phyloP scores from a whole-genome alignment of 2,797 vertebrate species.

The Phylloscopus collybita region DNA sequence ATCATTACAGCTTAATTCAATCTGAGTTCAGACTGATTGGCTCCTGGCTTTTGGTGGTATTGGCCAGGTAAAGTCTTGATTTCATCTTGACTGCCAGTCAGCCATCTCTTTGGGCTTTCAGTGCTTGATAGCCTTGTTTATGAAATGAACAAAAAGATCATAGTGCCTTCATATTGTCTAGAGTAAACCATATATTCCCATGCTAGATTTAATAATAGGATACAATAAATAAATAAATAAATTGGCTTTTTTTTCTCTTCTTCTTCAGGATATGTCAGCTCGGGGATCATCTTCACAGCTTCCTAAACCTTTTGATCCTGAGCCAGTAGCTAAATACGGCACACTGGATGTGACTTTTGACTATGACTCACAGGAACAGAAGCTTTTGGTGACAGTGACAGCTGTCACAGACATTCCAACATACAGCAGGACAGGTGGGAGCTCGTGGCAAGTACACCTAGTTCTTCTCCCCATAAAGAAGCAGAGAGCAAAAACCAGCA shows the following conservation, averaged over 20 bases:
- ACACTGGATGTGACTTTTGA: slow-evolving; percentile 95
- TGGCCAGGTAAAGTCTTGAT: not conserved
- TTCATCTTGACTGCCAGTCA: slow-evolving; percentile 4
- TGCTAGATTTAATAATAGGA: slow-evolving; percentile 36
- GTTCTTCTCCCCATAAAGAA: slow-evolving; percentile 96
- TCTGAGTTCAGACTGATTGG: not conserved
- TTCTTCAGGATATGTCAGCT: slow-evolving; percentile 88
- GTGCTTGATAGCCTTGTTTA: slow-evolving; percentile 21
- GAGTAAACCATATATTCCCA: slow-evolving; percentile 3
- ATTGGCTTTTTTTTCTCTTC: not conserved
- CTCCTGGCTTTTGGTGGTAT: not conserved
- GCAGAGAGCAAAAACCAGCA: slow-evolving; percentile 91
- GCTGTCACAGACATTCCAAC: slow-evolving; percentile 92
- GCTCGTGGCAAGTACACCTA: slow-evolving; percentile 96
- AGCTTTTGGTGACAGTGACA: slow-evolving; percentile 92
- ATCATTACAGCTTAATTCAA: not conserved
- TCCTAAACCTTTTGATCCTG: slow-evolving; percentile 92
- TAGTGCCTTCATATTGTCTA: not conserved
- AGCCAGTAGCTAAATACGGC: slow-evolving; percentile 90
- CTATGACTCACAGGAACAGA: slow-evolving; percentile 93
- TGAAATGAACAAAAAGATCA: slow-evolving; percentile 17
- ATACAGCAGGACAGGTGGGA: slow-evolving; percentile 88
- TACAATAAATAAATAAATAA: slow-evolving; percentile 55
- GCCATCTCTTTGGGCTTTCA: not conserved
- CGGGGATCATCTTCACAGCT: slow-evolving; percentile 90